Base-by-base conservation (phyloP, 1,140 invertebrate species). In the Solenopsis invicta region DNA sequence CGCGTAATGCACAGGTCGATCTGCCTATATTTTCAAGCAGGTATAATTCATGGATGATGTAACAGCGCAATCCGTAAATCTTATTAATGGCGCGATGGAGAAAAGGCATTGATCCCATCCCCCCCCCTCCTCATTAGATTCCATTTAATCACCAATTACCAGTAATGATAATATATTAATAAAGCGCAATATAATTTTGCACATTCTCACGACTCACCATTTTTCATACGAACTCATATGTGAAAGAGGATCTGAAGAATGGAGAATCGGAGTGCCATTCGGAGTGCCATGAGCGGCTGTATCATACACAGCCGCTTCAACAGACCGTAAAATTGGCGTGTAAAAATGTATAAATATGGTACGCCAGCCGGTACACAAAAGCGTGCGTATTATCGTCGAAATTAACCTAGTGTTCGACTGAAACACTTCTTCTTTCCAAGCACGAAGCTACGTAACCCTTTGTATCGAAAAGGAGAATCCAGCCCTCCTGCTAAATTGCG, bases 311-410 rank as follows among this genome's bases (percentile, higher is more conserved):
- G 24, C 18, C 67, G 67, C 69, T 84, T 84, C 69, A 75, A 45
- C 69, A 84, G 80, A 84, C 80, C 80, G 80, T 84, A 75, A 84
- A 84, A 84, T 84, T 84, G 80, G 69, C 80, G 80, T 84, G 80
- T 61, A 84, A 84, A 75, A 75, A 84, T 84, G 69, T 75, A 84
- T 74, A 84, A 84, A 84, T 74, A 84, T 84, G 69, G 52, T 61
- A 75, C 9, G 69, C 45, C 80, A 48, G 56, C 52, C 54, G 21
- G 48, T 74, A 61, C 80, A 75, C 72, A 84, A 84, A 84, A 84
- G 80, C 69, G 80, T 24, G 41, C 69, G 41, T 74, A 84, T 84
- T 84, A 84, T 82, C 67, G 61, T 59, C 69, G n/a, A 56, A 84
- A 74, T 84, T 84, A 84, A 75, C 80, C 67, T 21, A 74, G 41